These are phyloP conservation scores for Ericerus pela DNA, from an alignment of 1,140 invertebrate species.

Conservation along the genomic window DNA sequence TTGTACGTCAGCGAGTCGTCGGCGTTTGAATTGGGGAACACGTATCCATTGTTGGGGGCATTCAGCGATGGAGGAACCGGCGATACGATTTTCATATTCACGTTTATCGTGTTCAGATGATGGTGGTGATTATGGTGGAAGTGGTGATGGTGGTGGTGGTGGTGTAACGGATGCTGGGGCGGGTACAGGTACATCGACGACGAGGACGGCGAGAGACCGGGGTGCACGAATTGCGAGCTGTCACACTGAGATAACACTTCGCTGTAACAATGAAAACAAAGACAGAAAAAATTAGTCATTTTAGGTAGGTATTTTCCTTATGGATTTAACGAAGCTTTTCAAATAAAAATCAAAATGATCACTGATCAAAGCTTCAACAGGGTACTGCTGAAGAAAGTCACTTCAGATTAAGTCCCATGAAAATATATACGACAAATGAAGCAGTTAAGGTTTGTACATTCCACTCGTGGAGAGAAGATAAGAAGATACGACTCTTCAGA, in stretches of 20 bases:
- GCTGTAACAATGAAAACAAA: conserved; percentile 1
- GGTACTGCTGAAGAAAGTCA: too few relatives aligned
- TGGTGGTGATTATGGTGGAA: conserved; percentile 3
- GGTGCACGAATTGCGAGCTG: background rate
- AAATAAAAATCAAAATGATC: too few relatives aligned
- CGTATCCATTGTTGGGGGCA: background rate
- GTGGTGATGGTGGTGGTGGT: conserved; percentile 6
- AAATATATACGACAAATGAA: too few relatives aligned
- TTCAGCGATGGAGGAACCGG: background rate
- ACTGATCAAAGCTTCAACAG: too few relatives aligned
- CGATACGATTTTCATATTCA: conserved; percentile 5
- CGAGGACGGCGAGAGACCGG: background rate
- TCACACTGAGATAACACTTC: background rate
- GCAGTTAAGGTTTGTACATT: too few relatives aligned
- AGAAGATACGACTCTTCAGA: too few relatives aligned
- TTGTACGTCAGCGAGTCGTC: background rate
- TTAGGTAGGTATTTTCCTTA: too few relatives aligned
- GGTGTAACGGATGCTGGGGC: background rate
- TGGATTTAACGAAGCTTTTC: too few relatives aligned
- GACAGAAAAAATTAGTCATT: too few relatives aligned
- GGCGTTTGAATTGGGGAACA: background rate
- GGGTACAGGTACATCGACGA: conserved; percentile 1
- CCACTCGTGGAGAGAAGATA: too few relatives aligned
- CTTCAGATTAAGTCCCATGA: too few relatives aligned
- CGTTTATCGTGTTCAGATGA: background rate